Percentiles rank a stretch among this genome's conserved stretches.
phyloP scores from a whole-genome alignment of 1,140 invertebrate genomes.

The Drosophila truncata region DNA sequence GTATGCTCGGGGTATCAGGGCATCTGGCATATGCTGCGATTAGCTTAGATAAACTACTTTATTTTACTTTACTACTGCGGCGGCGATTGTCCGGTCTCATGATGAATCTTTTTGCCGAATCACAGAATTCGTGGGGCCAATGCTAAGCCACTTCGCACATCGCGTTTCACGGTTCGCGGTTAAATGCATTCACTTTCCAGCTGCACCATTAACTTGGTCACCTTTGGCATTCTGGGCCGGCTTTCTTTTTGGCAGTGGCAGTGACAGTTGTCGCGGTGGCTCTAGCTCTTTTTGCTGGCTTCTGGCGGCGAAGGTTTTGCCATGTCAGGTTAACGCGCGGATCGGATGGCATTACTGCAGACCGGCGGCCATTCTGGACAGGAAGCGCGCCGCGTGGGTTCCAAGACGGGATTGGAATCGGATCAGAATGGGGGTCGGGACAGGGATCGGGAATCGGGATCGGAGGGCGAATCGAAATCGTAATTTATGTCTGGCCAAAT shows the following conservation, averaged over 20 bases:
- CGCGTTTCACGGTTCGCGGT: slow-evolving; percentile 30
- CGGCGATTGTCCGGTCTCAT: slow-evolving; percentile 23
- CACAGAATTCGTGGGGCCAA: slow-evolving; percentile 37
- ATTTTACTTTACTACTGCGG: slow-evolving; percentile 10
- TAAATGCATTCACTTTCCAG: slow-evolving; percentile 45
- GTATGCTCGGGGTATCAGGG: slow-evolving; percentile 13
- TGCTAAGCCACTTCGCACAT: slow-evolving; percentile 40
- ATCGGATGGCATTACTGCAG: slow-evolving; percentile 17
- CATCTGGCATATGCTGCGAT: slow-evolving; percentile 30
- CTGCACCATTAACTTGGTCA: slow-evolving; percentile 49
- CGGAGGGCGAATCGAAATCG: slow-evolving; percentile 30
- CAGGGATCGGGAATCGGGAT: slow-evolving; percentile 8
- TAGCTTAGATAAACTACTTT: slow-evolving; percentile 34
- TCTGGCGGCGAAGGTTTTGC: slow-evolving; percentile 46
- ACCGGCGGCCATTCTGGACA: slow-evolving; percentile 10
- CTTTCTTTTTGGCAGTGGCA: slow-evolving; percentile 43
- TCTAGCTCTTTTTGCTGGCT: slow-evolving; percentile 29
- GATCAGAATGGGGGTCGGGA: background rate
- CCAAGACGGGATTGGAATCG: background rate
- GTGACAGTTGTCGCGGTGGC: slow-evolving; percentile 2
- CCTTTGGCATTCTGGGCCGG: slow-evolving; percentile 47
- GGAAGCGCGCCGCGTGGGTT: slow-evolving; percentile 5
- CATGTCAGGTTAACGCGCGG: slow-evolving; percentile 44
- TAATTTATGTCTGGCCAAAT: slow-evolving; percentile 11
- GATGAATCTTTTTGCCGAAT: slow-evolving; percentile 49